Evolutionary conservation across 2,797 vertebrate species (phyloP), one percentile per base, ranked within the genome.

Genomic region (Scomberomorus guttatus): DNA sequence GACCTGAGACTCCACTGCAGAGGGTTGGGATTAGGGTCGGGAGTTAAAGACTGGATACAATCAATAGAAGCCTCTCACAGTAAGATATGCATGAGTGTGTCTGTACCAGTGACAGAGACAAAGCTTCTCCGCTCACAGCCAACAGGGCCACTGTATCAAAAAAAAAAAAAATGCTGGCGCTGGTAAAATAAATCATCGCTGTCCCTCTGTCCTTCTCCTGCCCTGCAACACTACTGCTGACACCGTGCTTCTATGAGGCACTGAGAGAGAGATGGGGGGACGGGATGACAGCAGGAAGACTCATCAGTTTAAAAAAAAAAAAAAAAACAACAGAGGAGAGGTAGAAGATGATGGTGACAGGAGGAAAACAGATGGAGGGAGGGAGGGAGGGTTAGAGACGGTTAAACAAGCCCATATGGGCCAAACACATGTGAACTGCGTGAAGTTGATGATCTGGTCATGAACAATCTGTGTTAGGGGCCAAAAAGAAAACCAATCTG

Each of bases 361-460:
- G 50, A 72, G 75, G 80, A 11, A 24, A 51, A 50, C 85, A 87
- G 84, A 86, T 39, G 78, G 82, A 42, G 72, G 37, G 57, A 63
- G 50, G 29, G 56, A 14, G 32, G 29, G 44, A n/a, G 69, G 14
- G 62, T 34, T 51, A 42, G 37, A 56, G 70, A 59, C 48, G 61
- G 39, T 61, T 62, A 48, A 83, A 81, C 46, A 50, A 55, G 61
- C 70, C 57, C 63, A 75, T 75, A 78, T 77, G 74, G 67, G 29
- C 61, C 46, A 59, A 84, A 82, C 85, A 77, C 81, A 59, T 72
- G 69, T 75, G 71, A 83, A 27, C 75, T 2, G 68, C 57, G 24
- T 59, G 54, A 52, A 72, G 42, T 79, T 64, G 67, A 72, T 72
- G 79, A 82, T 39, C 81, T 67, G 74, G 39, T 48, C 82, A 15